A percentile compares a stretch with the other conserved stretches of the same genome.
These are phyloP conservation scores for Megaustenia siamemsis DNA, from an alignment of 2,888 invertebrate species.

Conservation along the genomic window DNA sequence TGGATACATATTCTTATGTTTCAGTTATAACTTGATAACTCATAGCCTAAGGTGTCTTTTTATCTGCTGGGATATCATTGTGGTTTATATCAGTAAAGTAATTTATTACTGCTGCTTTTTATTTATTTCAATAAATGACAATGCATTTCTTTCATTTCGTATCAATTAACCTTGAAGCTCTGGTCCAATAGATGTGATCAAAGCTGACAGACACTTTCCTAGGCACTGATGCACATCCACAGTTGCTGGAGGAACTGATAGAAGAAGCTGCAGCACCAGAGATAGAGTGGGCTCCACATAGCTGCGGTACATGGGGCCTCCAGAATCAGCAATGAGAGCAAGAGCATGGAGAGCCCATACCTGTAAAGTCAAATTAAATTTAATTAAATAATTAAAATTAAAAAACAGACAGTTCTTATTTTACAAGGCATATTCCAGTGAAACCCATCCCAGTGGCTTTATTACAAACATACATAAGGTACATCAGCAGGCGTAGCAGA, in stretches of 20 bases:
- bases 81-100: too few relatives aligned
- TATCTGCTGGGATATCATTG: too few relatives aligned
- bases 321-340: slow-evolving; percentile 96
- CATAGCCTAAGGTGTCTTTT: too few relatives aligned
- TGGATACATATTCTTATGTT: too few relatives aligned
- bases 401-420: background rate
- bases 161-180: slow-evolving; percentile 97
- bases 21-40: too few relatives aligned
- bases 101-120: too few relatives aligned
- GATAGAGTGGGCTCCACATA: slow-evolving; percentile 97
- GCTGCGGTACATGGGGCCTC: slow-evolving; percentile 98
- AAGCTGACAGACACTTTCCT: slow-evolving; percentile 93
- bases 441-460: too few relatives aligned
- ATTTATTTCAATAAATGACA: too few relatives aligned
- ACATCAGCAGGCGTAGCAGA: too few relatives aligned
- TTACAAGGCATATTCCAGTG: background rate
- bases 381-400: background rate
- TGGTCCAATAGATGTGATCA: slow-evolving; percentile 98
- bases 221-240: slow-evolving; percentile 95
- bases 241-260: slow-evolving; percentile 93
- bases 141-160: too few relatives aligned
- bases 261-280: slow-evolving; percentile 91
- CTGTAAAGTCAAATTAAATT: slow-evolving; percentile 79
- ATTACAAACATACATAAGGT: background rate
- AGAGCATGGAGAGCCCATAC: slow-evolving; percentile 98